Percentiles rank a stretch among this genome's conserved stretches.
phyloP scores from a whole-genome alignment of 2,888 invertebrate genomes.

The Leptinotarsa juncta region DNA sequence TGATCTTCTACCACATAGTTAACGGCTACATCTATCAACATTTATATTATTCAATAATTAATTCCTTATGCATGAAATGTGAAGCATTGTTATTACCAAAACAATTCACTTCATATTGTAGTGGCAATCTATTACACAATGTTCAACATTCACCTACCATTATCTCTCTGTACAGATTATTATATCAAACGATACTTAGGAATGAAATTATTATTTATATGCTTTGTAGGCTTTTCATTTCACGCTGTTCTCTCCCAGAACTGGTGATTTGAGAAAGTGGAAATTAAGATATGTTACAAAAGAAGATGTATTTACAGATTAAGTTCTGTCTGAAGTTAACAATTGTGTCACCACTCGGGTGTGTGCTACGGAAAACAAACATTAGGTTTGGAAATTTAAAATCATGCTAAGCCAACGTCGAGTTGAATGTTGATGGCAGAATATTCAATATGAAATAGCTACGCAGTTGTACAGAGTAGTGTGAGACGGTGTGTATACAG shows the following conservation, averaged over 20 bases:
- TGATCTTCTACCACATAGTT: too few species aligned
- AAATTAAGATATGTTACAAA: constrained; percentile 38
- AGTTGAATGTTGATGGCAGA: not conserved
- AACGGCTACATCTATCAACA: not conserved
- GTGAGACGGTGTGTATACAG: too few species aligned
- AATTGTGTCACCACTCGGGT: constrained; percentile 9
- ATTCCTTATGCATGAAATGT: not conserved
- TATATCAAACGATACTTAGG: constrained; percentile 25
- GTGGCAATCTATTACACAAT: constrained; percentile 2
- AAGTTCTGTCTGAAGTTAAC: constrained; percentile 33
- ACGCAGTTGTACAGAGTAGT: not conserved
- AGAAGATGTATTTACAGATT: constrained; percentile 37
- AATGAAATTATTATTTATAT: constrained; percentile 43
- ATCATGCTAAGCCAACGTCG: not conserved
- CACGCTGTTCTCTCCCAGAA: constrained; percentile 31
- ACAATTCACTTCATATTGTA: not conserved
- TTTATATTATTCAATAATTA: not conserved
- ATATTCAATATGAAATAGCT: constrained; percentile 1
- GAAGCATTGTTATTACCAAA: not conserved
- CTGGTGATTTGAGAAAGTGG: constrained; percentile 39
- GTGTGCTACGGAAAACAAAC: constrained; percentile 6
- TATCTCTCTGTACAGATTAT: constrained; percentile 8
- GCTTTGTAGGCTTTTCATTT: constrained; percentile 41
- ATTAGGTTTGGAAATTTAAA: constrained; percentile 3
- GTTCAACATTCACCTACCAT: constrained; percentile 5